Evolutionary conservation across 2,888 invertebrate genomes (phyloP), one percentile per base, ranked within the genome.

Genomic region (Mimachlamys varia): DNA sequence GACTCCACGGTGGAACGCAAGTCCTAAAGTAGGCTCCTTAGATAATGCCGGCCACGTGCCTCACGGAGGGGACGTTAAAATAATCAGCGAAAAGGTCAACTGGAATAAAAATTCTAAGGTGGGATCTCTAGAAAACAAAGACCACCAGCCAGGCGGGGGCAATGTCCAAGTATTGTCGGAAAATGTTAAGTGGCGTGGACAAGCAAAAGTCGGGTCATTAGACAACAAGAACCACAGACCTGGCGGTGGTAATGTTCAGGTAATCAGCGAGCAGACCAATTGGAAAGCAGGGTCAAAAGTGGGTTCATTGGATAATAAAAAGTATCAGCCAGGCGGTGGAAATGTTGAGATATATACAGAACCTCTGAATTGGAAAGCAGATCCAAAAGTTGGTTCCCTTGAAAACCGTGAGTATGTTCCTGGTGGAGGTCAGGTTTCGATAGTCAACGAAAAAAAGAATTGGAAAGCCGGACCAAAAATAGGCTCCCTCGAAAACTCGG

Each of bases 401-500:
- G 94, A 94, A 38, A 94, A 95, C 92, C 94, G 93, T 19, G 90
- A 93, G 49, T 94, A 95, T 89, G 93, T 91, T 13, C 94, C 95
- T 7, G 90, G 94, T 87, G 94, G 94, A 33, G 94, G 95, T 22
- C 93, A 93, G 22, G 92, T 92, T 49, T 87, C 90, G 38, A 93
- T 93, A 27, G 53, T 92, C 7, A 89, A 92, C 49, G 93, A 93
- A 49, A 91, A 94, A 89, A 62, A 93, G 10, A 91, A 92, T 33
- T 95, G 95, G 94, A 95, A 93, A 50, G 99, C 98, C 10, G 98
- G 98, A 97, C 98, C 99, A n/a, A 99, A 99, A 97, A 98, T 99
- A 94, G 99, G 99, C 87, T 99, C 99, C 15, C 97, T 99, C 96
- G 98, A 99, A 91, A 99, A 99, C 96, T 88, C 94, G 0, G 91